Conservation (phyloP, 2,797 vertebrate genomes). For the Betta splendens region DNA sequence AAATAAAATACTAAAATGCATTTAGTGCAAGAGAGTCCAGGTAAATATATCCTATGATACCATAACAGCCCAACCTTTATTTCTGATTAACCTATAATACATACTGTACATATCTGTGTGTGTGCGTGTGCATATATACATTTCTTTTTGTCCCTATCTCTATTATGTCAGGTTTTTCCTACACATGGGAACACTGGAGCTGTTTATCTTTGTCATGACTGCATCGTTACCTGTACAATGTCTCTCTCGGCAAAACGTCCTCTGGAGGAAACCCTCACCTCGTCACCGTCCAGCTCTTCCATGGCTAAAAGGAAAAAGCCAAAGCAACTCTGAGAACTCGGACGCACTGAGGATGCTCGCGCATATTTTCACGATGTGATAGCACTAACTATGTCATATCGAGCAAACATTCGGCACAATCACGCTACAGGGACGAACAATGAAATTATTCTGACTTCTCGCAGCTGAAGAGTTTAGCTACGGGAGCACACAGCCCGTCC, state of each 20-base stretch:
- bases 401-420: slow-evolving; percentile 17
- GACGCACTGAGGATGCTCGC: slow-evolving; percentile 25
- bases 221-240: slow-evolving; percentile 98
- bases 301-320: slow-evolving; percentile 83
- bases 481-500: slow-evolving; percentile 8
- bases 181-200: too few relatives aligned
- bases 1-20: too few relatives aligned
- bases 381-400: slow-evolving; percentile 21
- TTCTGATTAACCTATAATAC: too few relatives aligned
- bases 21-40: too few relatives aligned
- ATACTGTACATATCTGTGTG: too few relatives aligned
- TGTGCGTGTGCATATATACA: too few relatives aligned
- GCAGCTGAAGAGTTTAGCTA: background rate
- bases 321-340: slow-evolving; percentile 23
- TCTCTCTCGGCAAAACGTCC: slow-evolving; percentile 94
- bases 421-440: slow-evolving; percentile 10
- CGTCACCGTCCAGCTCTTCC: slow-evolving; percentile 98
- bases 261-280: slow-evolving; percentile 93
- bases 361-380: slow-evolving; percentile 32
- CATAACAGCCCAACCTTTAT: too few relatives aligned
- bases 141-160: too few relatives aligned
- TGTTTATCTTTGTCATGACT: too few relatives aligned
- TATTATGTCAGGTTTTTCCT: too few relatives aligned
- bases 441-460: slow-evolving; percentile 18
- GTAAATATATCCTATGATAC: too few relatives aligned